Conservation (phyloP, 2,113 vertebrate genomes). For the Holacanthus passer region DNA sequence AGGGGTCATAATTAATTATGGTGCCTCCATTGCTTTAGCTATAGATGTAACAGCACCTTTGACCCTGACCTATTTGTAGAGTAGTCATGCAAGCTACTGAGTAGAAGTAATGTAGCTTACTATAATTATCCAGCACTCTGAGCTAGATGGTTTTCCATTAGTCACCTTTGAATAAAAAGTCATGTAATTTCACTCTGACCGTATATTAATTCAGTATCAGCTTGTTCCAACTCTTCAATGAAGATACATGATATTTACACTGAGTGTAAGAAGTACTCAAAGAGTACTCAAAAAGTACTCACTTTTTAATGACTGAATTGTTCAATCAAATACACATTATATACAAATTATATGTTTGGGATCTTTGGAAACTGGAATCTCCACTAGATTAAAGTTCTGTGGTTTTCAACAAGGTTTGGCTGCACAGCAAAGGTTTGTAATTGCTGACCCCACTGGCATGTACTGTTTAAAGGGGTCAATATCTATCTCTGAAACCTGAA, state of each 20-base stretch:
- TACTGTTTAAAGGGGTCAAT: not conserved
- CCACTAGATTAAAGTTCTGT: not conserved
- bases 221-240: not conserved
- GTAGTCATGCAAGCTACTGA: not conserved
- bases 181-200: not conserved
- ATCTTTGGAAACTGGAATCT: not conserved
- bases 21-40: not conserved
- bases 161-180: not conserved
- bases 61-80: conserved; percentile 10
- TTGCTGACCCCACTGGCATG: not conserved
- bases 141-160: not conserved
- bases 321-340: not conserved
- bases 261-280: not conserved
- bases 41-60: conserved; percentile 28
- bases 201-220: not conserved
- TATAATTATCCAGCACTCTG: not conserved
- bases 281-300: too few species aligned
- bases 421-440: not conserved
- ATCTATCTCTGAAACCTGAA: not conserved
- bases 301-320: not conserved
- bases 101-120: not conserved
- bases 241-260: not conserved
- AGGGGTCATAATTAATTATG: not conserved
- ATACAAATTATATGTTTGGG: not conserved
- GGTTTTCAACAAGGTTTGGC: not conserved